Conservation (phyloP, 2,113 vertebrate species). For the Zosterops pallidus region DNA sequence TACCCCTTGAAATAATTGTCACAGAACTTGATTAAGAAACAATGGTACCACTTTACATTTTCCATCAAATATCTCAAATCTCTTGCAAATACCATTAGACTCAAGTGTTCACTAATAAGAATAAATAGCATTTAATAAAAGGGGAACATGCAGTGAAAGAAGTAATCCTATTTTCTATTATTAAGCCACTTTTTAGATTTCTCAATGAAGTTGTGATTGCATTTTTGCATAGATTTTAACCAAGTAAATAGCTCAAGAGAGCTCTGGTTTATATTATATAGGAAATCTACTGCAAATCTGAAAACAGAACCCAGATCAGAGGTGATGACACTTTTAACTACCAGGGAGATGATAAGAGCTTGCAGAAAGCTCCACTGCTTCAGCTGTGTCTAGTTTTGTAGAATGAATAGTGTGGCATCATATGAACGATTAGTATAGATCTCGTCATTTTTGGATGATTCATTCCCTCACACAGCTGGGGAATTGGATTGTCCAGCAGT, state of each 20-base stretch:
- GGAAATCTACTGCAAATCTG: not conserved
- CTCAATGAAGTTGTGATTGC: not conserved
- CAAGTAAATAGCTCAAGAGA: not conserved
- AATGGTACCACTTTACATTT: not conserved
- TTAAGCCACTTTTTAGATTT: not conserved
- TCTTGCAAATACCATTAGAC: not conserved
- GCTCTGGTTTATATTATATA: not conserved
- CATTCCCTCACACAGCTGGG: not conserved
- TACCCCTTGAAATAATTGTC: not conserved
- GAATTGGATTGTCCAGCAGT: not conserved
- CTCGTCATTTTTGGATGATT: not conserved
- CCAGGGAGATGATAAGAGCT: not conserved
- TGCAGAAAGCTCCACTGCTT: not conserved
- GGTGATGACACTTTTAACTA: not conserved
- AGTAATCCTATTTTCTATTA: not conserved
- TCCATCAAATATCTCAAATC: not conserved
- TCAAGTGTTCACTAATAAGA: not conserved
- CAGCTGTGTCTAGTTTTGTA: not conserved
- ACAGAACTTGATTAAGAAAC: not conserved
- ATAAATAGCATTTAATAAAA: not conserved
- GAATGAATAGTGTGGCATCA: not conserved
- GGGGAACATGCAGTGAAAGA: not conserved
- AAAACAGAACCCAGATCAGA: not conserved
- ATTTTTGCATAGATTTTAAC: not conserved
- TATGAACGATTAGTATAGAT: not conserved